phyloP scores from a whole-genome alignment of 2,113 vertebrate species.

The Camelus bactrianus region DNA sequence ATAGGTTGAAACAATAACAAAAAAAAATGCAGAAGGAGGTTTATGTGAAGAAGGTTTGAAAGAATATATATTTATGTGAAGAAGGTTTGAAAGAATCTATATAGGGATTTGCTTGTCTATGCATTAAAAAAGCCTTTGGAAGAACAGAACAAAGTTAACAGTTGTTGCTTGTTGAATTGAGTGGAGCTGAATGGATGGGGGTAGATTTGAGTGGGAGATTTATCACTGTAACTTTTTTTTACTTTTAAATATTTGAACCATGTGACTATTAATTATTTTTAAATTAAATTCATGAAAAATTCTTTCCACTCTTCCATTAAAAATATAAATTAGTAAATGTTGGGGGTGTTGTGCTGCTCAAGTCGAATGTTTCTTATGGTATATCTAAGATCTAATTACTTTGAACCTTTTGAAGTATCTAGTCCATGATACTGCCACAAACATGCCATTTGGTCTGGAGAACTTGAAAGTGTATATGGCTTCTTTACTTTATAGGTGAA shows the following conservation, averaged over 20 bases:
- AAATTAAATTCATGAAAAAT: slow-evolving; percentile 45
- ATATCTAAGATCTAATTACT: slow-evolving; percentile 19
- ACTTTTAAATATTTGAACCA: slow-evolving; percentile 21
- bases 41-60: slow-evolving; percentile 26
- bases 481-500: slow-evolving; percentile 87
- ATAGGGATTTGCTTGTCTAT: slow-evolving; percentile 43
- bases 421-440: neutral
- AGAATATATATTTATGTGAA: neutral
- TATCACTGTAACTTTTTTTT: neutral
- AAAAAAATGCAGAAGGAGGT: neutral
- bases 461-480: slow-evolving; percentile 61
- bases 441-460: slow-evolving; percentile 20
- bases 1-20: neutral
- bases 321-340: neutral
- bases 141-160: neutral
- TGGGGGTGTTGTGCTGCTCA: neutral
- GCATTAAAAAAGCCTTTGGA: neutral
- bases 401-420: neutral
- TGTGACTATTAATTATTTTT: slow-evolving; percentile 27
- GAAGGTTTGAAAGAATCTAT: neutral
- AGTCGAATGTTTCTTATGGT: neutral
- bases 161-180: neutral
- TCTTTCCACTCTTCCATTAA: neutral
- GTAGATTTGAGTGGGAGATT: neutral
- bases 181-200: neutral